Evolutionary conservation across 2,113 vertebrate species (phyloP), one percentile per base, ranked within the genome.

Genomic region (Sciurus niger): DNA sequence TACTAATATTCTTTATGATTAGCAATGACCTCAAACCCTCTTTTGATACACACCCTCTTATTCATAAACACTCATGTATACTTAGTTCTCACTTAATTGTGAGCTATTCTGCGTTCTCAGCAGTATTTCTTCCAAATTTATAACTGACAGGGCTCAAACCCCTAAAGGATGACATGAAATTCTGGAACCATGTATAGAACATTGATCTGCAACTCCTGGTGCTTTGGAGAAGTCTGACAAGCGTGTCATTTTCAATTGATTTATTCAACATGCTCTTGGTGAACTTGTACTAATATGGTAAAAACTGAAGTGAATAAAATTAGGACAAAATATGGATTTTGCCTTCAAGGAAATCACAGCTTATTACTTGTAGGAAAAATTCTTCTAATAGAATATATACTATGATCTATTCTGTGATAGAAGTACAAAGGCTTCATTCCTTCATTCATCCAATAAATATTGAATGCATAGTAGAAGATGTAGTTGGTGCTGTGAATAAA

Each of bases 71-170:
- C 24, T 73, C 37, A 88, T 11, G 51, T 73, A 63, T 67, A 14
- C 46, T 83, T 40, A 43, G 10, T 74, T 78, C 22, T 68, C 48
- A 43, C 25, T 51, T 88, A 74, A 55, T 7, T 37, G 22, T 37
- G 17, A 76, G 63, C 12, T 51, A 30, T 70, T 94, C 48, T 65
- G 11, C 77, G 13, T 13, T 25, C 24, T 63, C 17, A n/a, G 40
- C 3, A 68, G 63, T 85, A 84, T n/a, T 80, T 93, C 25, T 65
- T 96, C 46, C 48, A 94, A 58, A 87, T 83, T 28, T 82, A 24
- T 85, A 67, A 46, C 48, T 53, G 32, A 13, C 5, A 92, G 46
- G 40, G 48, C 85, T 85, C 40, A 80, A 51, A 70, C 9, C 8
- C 8, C 40, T 51, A 53, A 84, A 63, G 17, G 2, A 76, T 18